phyloP scores from a whole-genome alignment of 2,113 vertebrate species.

The Lanius collurio region DNA sequence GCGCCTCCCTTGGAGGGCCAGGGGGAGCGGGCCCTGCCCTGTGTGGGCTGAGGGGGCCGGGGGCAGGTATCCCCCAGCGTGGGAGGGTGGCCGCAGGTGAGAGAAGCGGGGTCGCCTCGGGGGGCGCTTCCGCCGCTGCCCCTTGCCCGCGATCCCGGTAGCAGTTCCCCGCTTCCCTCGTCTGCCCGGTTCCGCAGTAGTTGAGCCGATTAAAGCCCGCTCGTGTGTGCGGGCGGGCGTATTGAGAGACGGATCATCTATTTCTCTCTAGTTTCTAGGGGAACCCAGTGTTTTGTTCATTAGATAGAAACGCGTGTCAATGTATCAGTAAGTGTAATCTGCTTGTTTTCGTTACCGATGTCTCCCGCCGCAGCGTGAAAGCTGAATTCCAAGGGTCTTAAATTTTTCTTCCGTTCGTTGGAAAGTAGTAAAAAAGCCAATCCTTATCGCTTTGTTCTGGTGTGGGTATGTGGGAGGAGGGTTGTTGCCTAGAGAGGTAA shows the following conservation, averaged over 20 bases:
- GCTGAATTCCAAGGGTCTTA: background rate
- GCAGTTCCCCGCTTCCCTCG: slow-evolving; percentile 30
- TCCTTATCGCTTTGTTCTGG: slow-evolving; percentile 20
- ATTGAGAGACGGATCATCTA: background rate
- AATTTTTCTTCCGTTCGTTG: background rate
- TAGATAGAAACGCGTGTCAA: background rate
- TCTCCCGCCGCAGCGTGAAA: slow-evolving; percentile 19
- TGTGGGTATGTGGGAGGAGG: background rate
- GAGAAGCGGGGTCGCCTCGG: background rate
- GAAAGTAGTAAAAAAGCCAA: background rate
- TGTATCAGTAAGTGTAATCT: background rate
- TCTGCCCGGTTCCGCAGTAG: background rate
- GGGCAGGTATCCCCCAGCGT: background rate
- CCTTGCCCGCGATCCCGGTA: background rate
- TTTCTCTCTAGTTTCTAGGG: background rate
- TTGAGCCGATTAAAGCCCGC: background rate
- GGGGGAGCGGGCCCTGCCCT: background rate
- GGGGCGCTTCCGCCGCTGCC: background rate
- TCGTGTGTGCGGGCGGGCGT: background rate
- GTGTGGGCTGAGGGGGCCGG: background rate
- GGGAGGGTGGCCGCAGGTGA: background rate
- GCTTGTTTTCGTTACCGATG: background rate
- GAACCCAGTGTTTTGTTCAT: background rate
- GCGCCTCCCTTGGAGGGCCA: background rate
- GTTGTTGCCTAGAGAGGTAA: background rate